Evolutionary conservation across 2,113 vertebrate genomes (phyloP).

Genomic region (Sander lucioperca): DNA sequence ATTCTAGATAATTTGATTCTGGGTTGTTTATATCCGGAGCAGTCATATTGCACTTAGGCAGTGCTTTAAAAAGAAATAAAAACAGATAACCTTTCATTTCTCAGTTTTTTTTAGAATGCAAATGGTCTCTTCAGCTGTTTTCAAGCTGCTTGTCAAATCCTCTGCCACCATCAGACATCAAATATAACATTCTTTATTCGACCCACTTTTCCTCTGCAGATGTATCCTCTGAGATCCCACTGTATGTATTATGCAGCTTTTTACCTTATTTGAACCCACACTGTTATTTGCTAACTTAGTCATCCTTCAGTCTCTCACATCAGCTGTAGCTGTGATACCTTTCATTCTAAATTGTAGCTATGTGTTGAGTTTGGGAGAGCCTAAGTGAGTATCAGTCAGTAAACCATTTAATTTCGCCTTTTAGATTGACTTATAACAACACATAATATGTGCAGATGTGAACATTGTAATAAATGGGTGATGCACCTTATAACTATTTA

Average conservation of each 20-base stretch:
- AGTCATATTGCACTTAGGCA: not conserved
- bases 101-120: not conserved
- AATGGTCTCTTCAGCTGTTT: not conserved
- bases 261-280: constrained; percentile 5
- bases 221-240: not conserved
- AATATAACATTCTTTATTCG: not conserved
- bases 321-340: not conserved
- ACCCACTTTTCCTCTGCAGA: not conserved
- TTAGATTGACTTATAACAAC: not conserved
- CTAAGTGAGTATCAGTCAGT: not conserved
- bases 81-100: not conserved
- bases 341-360: not conserved
- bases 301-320: no score
- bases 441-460: not conserved
- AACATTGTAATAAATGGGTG: not conserved
- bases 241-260: not conserved
- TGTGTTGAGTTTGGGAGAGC: not conserved
- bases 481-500: not conserved
- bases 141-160: not conserved
- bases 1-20: not conserved
- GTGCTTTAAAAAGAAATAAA: not conserved
- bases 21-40: not conserved
- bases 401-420: not conserved
- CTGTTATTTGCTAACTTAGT: not conserved
- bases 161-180: not conserved